These are phyloP conservation scores for Melopsittacus undulatus DNA, from an alignment of 2,797 vertebrate species.

Conservation along the genomic window DNA sequence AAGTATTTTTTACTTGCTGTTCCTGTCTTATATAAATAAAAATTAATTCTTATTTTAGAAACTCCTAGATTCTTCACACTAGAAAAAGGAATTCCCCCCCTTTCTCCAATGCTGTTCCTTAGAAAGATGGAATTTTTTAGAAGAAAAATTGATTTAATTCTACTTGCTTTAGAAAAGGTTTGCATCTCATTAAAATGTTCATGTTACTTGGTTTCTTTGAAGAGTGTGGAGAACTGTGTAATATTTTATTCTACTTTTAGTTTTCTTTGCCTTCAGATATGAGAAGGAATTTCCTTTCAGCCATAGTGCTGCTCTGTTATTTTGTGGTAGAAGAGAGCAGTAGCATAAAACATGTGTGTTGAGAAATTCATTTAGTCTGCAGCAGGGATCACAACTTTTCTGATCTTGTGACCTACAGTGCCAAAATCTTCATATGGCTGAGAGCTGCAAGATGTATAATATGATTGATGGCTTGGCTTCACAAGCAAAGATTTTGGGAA, in stretches of 20 bases:
- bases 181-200: background rate
- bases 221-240: background rate
- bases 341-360: background rate
- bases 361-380: background rate
- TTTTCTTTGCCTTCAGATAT: background rate
- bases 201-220: background rate
- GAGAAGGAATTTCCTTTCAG: background rate
- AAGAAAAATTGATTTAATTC: background rate
- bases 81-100: background rate
- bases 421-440: background rate
- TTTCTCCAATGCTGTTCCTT: background rate
- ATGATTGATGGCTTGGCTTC: too few species aligned
- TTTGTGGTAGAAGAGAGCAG: background rate
- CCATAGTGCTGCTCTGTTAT: background rate
- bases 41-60: background rate
- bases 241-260: background rate
- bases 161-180: background rate
- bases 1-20: slow-evolving; percentile 14
- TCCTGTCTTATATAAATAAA: background rate
- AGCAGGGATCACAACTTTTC: background rate
- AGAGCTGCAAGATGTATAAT: background rate
- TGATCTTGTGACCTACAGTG: background rate
- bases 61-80: background rate
- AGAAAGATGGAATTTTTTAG: background rate
- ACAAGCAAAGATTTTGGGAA: too few species aligned